Base-by-base conservation (phyloP, 64 coral and sea anemone species). In the Montipora foliosa region DNA sequence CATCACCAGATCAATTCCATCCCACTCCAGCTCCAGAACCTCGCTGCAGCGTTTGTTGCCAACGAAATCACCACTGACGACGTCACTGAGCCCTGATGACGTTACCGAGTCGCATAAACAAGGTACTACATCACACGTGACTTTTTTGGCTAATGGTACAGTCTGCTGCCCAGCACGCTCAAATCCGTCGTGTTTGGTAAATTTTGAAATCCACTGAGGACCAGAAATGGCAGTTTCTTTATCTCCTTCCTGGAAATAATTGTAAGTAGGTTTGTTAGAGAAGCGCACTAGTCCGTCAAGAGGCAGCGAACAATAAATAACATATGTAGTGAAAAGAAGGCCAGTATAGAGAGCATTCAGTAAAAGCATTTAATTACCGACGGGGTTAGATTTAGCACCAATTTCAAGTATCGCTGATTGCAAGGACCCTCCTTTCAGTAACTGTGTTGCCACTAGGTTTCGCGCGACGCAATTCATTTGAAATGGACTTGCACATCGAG, bases 21-120 rank as follows among this genome's bases (percentile, higher is more conserved):
- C 92, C 92, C 92, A 93, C 20, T 93, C 92, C 0, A 93, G 82
- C 45, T 93, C 92, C 8, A 88, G 25, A 29, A 13, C 67, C 17
- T 13, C 74, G 58, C 92, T 93, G 11, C 74, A 93, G 67, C 76
- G 73, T 58, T 82, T 80, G 60, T 61, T 19, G 62, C 21, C 78
- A 12, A 64, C 4, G 61, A 57, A 6, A 57, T 57, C 53, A 57
- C 11, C 61, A 64, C 61, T 64, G 0, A 11, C 14, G 84, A 80
- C 4, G 49, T 93, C 59, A 79, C 47, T 77, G 61, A 48, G 2
- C 47, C 25, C 4, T 79, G 55, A 52, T 22, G 77, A 87, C 76
- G 67, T 49, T 19, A 45, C 22, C 82, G 70, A 64, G 45, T 73
- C 24, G 13, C 64, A 80, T 49, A 61, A 90, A 82, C 79, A 74